phyloP scores from a whole-genome alignment of 1,140 invertebrate species.

The Drosophila simulans region DNA sequence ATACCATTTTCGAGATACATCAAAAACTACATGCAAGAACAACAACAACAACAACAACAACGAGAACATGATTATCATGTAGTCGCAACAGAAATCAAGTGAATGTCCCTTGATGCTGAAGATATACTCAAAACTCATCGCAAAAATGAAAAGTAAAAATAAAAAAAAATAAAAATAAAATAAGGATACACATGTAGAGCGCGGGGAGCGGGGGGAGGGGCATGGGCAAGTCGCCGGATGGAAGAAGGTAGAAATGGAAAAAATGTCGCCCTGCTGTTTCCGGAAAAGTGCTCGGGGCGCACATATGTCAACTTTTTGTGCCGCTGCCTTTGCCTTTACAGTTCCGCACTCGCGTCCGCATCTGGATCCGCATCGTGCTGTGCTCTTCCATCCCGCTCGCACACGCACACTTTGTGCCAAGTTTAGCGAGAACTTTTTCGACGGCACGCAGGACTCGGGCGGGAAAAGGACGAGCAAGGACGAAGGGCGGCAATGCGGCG shows the following conservation, averaged over 20 bases:
- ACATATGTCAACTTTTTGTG: slow-evolving; percentile 84
- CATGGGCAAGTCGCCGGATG: background rate
- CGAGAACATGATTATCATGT: slow-evolving; percentile 60
- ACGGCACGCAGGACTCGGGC: background rate
- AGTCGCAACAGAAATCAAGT: slow-evolving; percentile 81
- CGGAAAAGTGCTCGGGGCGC: slow-evolving; percentile 83
- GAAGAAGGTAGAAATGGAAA: slow-evolving; percentile 49
- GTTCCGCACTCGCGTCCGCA: slow-evolving; percentile 19
- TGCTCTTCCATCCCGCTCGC: slow-evolving; percentile 26
- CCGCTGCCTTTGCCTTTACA: slow-evolving; percentile 29
- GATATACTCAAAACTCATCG: slow-evolving; percentile 67
- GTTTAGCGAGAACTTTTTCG: slow-evolving; percentile 69
- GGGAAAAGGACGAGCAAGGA: background rate
- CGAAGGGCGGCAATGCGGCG: slow-evolving; percentile 13
- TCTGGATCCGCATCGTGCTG: slow-evolving; percentile 15
- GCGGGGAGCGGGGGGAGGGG: background rate
- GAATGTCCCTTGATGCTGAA: slow-evolving; percentile 70
- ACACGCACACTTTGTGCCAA: slow-evolving; percentile 60
- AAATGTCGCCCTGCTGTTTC: slow-evolving; percentile 80
- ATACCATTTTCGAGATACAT: slow-evolving; percentile 58
- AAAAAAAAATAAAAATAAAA: slow-evolving; percentile 1
- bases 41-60: slow-evolving; percentile 14
- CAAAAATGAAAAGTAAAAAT: slow-evolving; percentile 8
- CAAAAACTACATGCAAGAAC: slow-evolving; percentile 8
- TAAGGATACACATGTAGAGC: slow-evolving; percentile 9